Conservation (phyloP, 30 jellyfish, hydroid and myxozoan species). For the Rhopilema esculentum region DNA sequence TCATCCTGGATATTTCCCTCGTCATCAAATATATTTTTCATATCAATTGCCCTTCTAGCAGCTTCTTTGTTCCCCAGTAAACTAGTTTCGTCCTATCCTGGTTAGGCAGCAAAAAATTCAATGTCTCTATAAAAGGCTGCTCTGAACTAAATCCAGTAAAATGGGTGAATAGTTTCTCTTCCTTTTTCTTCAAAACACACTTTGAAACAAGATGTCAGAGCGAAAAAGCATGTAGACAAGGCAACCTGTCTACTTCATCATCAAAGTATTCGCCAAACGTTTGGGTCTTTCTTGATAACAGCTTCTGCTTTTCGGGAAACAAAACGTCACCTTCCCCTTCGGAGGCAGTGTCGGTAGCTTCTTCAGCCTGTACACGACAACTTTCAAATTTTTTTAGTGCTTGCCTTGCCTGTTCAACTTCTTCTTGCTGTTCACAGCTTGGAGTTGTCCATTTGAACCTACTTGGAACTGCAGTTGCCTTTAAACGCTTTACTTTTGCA, state of each 20-base stretch:
- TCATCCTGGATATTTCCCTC: background rate
- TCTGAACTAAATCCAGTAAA: background rate
- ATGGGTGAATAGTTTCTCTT: conserved; percentile 15
- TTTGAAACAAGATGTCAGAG: background rate
- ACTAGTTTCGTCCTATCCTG: background rate
- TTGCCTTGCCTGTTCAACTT: conserved; percentile 11
- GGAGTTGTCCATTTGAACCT: conserved; percentile 7
- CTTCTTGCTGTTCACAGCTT: background rate
- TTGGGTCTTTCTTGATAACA: background rate
- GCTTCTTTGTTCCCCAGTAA: conserved; percentile 12
- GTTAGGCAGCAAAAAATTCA: background rate
- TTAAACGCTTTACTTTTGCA: background rate
- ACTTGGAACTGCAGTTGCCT: conserved; percentile 13
- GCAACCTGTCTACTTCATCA: background rate
- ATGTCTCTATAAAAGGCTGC: background rate
- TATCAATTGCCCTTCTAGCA: background rate
- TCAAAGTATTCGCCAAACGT: background rate
- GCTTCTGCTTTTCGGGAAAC: background rate
- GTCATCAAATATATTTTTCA: background rate
- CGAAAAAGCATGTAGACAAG: background rate
- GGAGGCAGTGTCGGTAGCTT: conserved; percentile 13
- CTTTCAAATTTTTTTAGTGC: conserved; percentile 4
- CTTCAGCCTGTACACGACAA: background rate
- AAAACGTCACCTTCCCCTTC: conserved; percentile 12
- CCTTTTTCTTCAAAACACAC: conserved; percentile 2